Conservation (phyloP, 2,888 invertebrate species). For the Lydus trimaculatus region DNA sequence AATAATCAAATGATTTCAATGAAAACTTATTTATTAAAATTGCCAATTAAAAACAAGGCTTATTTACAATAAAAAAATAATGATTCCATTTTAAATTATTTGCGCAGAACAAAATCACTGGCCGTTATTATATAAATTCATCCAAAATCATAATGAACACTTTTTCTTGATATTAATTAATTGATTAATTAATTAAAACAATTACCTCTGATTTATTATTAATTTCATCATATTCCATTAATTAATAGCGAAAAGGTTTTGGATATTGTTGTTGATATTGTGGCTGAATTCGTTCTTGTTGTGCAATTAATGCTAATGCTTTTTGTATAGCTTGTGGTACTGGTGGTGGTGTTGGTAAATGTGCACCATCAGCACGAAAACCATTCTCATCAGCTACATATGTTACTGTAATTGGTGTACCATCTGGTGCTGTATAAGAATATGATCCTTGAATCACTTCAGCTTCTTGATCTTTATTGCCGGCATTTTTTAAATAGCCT, state of each 20-base stretch:
- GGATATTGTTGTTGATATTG: conserved; percentile 42
- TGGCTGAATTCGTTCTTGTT: conserved; percentile 40
- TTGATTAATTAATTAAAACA: not conserved
- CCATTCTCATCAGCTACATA: conserved; percentile 83
- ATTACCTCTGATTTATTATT: not conserved
- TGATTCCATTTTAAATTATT: not conserved
- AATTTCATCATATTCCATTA: not conserved
- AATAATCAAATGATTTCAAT: too few species aligned
- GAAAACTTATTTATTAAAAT: not conserved
- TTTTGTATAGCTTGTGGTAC: conserved; percentile 74
- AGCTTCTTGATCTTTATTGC: conserved; percentile 72
- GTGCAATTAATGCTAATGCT: conserved; percentile 57
- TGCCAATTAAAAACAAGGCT: not conserved
- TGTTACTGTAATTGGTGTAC: conserved; percentile 65
- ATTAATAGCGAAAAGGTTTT: conserved; percentile 26
- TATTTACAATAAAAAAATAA: not conserved
- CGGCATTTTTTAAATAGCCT: conserved; percentile 76
- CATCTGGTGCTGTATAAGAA: conserved; percentile 66
- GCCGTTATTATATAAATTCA: not conserved
- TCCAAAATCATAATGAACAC: not conserved
- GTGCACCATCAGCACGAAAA: conserved; percentile 78
- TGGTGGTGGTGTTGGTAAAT: conserved; percentile 79
- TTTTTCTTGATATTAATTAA: not conserved
- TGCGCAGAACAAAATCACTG: not conserved
- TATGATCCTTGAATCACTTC: conserved; percentile 77